Conservation (phyloP, 2,888 invertebrate genomes). For the Phyllotreta cruciferae region DNA sequence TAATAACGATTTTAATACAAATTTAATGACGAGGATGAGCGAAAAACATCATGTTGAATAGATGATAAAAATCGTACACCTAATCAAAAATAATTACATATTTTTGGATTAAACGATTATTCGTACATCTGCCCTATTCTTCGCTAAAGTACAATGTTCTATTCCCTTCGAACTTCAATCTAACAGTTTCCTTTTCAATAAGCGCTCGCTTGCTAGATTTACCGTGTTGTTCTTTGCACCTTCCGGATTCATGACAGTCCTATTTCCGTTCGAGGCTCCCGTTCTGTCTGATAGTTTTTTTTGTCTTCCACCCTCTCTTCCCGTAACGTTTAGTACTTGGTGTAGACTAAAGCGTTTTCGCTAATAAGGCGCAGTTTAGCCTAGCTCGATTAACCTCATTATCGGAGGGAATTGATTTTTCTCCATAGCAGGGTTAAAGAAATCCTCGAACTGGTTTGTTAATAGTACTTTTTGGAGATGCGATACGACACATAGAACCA, state of each 20-base stretch:
- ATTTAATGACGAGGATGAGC: too few species aligned
- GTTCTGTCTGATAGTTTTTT: conserved; percentile 48
- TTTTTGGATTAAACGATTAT: too few species aligned
- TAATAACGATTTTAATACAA: too few species aligned
- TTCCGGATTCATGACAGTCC: conserved; percentile 56
- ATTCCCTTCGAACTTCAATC: conserved; percentile 42
- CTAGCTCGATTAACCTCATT: conserved; percentile 2
- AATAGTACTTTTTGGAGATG: too few species aligned
- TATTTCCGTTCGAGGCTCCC: conserved; percentile 52
- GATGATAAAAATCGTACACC: too few species aligned
- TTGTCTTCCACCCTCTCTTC: conserved; percentile 20
- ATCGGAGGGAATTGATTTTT: conserved; percentile 1
- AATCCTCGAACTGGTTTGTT: too few species aligned
- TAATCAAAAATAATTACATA: too few species aligned
- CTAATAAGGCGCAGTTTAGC: conserved; percentile 3
- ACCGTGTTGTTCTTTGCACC: conserved; percentile 49
- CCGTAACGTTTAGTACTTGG: background rate
- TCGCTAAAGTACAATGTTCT: conserved; percentile 32
- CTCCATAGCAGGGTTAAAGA: background rate
- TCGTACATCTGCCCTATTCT: conserved; percentile 39
- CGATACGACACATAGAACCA: too few species aligned
- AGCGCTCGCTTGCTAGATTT: conserved; percentile 44
- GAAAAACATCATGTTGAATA: too few species aligned
- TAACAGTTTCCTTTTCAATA: conserved; percentile 46
- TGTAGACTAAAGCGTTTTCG: background rate